Conservation (phyloP, 2,888 invertebrate species). For the Clusia tigrina region DNA sequence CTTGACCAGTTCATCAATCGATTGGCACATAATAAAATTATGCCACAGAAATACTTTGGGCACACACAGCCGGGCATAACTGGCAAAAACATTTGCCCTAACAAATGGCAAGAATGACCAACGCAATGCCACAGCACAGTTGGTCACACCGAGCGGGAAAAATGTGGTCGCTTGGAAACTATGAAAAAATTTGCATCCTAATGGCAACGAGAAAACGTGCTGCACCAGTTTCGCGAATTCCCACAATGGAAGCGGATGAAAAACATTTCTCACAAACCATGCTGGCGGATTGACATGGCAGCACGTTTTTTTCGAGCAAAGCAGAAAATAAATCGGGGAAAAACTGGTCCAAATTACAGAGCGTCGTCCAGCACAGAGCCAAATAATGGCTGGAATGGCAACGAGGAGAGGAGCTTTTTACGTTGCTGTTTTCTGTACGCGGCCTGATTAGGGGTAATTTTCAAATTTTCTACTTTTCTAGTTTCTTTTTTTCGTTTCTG, state of each 20-base stretch:
- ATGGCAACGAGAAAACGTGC: not conserved
- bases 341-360: constrained; percentile 21
- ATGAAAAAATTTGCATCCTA: not conserved
- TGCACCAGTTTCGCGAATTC: not conserved
- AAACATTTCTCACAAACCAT: not conserved
- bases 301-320: constrained; percentile 8
- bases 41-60: constrained; percentile 14
- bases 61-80: constrained; percentile 18
- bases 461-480: constrained; percentile 25
- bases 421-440: constrained; percentile 21
- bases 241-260: not conserved
- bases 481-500: too few species aligned
- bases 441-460: constrained; percentile 54
- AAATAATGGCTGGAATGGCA: too few species aligned
- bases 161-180: constrained; percentile 36
- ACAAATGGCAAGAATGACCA: constrained; percentile 28
- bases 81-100: constrained; percentile 43
- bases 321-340: too few species aligned
- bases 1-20: too few species aligned
- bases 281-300: constrained; percentile 7
- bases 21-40: too few species aligned
- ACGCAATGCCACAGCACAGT: constrained; percentile 32
- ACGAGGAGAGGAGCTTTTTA: not conserved
- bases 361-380: too few species aligned
- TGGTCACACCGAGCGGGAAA: constrained; percentile 7